Percentiles rank a stretch among this genome's conserved stretches.
These are phyloP conservation scores for Hoplodrina ambigua DNA, from an alignment of 2,888 invertebrate genomes.

Conservation along the genomic window DNA sequence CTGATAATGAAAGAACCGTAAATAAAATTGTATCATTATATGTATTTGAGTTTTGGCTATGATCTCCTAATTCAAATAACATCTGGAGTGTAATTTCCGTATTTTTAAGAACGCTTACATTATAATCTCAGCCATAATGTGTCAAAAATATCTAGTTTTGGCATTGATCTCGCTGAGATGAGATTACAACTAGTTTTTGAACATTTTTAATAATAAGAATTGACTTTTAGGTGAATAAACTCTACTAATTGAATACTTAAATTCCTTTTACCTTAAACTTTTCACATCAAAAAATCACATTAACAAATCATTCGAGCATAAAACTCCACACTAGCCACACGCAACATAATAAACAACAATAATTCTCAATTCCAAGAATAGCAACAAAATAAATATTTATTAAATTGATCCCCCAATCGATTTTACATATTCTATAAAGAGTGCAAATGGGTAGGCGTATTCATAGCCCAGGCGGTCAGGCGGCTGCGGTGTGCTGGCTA, in stretches of 20 bases:
- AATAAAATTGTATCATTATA: not conserved
- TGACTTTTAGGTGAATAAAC: no score
- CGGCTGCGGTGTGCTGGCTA: conserved; percentile 18
- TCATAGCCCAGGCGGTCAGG: conserved; percentile 17
- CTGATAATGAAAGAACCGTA: not conserved
- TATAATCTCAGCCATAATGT: no score
- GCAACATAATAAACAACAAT: conserved; percentile 19
- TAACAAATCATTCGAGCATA: not conserved
- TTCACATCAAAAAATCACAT: not conserved
- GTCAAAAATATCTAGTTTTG: no score
- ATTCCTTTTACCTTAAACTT: not conserved
- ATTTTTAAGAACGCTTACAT: no score
- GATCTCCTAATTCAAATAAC: not conserved
- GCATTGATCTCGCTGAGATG: no score
- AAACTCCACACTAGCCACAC: not conserved
- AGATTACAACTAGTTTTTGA: no score
- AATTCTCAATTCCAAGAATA: conserved; percentile 15
- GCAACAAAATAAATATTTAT: conserved; percentile 34
- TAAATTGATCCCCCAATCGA: conserved; percentile 46
- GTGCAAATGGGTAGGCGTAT: conserved; percentile 56
- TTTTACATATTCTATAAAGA: conserved; percentile 47
- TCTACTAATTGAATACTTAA: not conserved
- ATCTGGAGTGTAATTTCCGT: not conserved
- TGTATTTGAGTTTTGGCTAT: not conserved
- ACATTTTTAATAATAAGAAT: no score